Percentiles rank a stretch among this genome's conserved stretches.
These are phyloP conservation scores for Siniperca scherzeri DNA, from an alignment of 2,797 vertebrate species.

Conservation along the genomic window DNA sequence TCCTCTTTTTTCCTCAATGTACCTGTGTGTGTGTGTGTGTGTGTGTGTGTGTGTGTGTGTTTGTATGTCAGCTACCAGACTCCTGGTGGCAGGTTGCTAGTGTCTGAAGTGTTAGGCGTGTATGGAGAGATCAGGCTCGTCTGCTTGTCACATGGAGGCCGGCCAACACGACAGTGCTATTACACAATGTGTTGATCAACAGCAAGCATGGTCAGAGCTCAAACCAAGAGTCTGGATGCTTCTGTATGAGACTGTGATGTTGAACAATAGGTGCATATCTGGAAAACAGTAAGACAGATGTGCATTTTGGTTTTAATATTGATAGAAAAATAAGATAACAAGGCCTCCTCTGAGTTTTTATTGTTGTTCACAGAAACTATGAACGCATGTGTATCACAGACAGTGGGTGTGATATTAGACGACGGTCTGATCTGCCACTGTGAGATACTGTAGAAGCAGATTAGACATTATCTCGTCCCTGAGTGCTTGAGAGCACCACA, in stretches of 20 bases:
- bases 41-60: conserved; percentile 11
- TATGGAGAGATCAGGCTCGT: conserved; percentile 54
- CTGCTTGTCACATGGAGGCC: conserved; percentile 52
- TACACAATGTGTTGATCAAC: conserved; percentile 51
- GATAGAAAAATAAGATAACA: conserved; percentile 25
- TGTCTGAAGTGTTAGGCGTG: conserved; percentile 65
- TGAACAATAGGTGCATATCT: conserved; percentile 33
- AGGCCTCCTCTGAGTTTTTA: conserved; percentile 15
- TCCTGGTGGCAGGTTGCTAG: conserved; percentile 53
- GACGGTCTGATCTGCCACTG: conserved; percentile 54
- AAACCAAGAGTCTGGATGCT: conserved; percentile 23
- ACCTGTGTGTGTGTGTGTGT: conserved; percentile 11
- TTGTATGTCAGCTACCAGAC: conserved; percentile 38
- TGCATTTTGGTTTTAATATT: conserved; percentile 2
- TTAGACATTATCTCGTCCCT: conserved; percentile 68
- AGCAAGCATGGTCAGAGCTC: conserved; percentile 25
- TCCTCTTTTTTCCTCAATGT: conserved; percentile 38
- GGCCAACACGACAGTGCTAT: conserved; percentile 36
- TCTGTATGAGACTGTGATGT: conserved; percentile 13
- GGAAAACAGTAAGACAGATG: conserved; percentile 20
- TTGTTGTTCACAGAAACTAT: conserved; percentile 32
- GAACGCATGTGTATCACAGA: conserved; percentile 30
- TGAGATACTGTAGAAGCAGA: conserved; percentile 61
- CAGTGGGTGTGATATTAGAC: conserved; percentile 61
- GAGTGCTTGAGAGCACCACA: conserved; percentile 63